Evolutionary conservation across 1,140 invertebrate species (phyloP), one percentile per base, ranked within the genome.

Genomic region (Drosophila takahashii): DNA sequence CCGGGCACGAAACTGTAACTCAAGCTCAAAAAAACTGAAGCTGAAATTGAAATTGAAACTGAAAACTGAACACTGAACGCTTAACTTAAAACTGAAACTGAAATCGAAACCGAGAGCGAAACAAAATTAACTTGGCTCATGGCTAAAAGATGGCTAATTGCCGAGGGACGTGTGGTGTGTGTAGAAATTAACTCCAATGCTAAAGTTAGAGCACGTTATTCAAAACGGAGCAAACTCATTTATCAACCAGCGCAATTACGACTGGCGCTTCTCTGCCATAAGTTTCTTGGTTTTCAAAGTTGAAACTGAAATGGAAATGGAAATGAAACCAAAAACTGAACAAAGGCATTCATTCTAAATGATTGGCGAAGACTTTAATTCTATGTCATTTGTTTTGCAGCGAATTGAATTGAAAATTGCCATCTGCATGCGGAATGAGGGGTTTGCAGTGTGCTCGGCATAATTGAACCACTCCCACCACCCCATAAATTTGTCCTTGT

Each of bases 91-190:
- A 39, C 10, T 22, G 34, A 60, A 65, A 57, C 27, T 8, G 44
- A 67, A 59, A 57, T 45, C n/a, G 57, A 67, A 60, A 62, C 11
- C 7, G 56, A 79, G 54, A 61, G 37, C 15, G 29, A 75, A 65
- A 62, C 44, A 22, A 70, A 73, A 74, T 66, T 52, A 26, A 58
- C 41, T 41, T 59, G 71, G 51, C 81, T 85, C 81, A 86, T 80
- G 81, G 81, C 64, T 86, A 77, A 84, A 74, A 74, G 67, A 85
- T 85, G 81, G 81, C 77, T 85, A 85, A 85, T 85, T 85, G 81
- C 81, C 59, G 59, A 59, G 53, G 47, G 65, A 79, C 81, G 75
- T 84, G 74, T 79, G 74, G 58, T 44, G 42, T 74, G 42, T 61
- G 67, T 77, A 51, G 60, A 81, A 86, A 85, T 81, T 77, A 85